Evolutionary conservation across 2,797 vertebrate genomes (phyloP), one percentile per base, ranked within the genome.

Genomic region (Saxicola maurus): DNA sequence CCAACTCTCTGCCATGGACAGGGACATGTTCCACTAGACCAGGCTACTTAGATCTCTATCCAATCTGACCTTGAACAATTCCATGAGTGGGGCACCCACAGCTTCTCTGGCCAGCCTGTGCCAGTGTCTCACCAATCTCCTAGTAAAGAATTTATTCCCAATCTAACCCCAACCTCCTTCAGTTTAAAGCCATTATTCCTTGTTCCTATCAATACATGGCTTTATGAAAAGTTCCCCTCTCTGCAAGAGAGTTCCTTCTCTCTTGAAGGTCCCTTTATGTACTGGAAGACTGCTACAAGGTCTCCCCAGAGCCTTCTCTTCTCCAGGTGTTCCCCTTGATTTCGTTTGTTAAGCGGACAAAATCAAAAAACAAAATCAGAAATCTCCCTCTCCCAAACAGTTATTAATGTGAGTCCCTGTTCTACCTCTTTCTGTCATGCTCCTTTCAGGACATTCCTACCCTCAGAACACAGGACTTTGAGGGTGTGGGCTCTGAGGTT

Each of bases 371-470:
- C 17, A 14, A 42, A 40, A 33, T 52, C 25, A 43, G 48, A 43
- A n/a, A 45, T 64, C 6, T 27, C 6, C 3, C 1, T 14, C 17
- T 5, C 23, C 13, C 16, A 13, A 6, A 6, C 4, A n/a, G 7
- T 37, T 62, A 20, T 13, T 48, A n/a, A 13, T 53, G 17, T 0
- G 0, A 57, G 5, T 65, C 21, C 12, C 68, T 65, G 3, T 31
- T 65, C 10, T 28, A 1, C 33, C 37, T 87, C 37, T 42, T 52
- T 7, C 11, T 56, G 11, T 37, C 6, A 0, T 30, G 11, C 4
- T 69, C 12, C 16, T 78, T 71, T 64, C 17, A 21, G 64, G 25
- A 5, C 10, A 19, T 66, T 19, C 7, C 11, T 57, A 6, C 31
- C 9, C 28, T 60, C 17, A 60, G 43, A 66, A 49, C 7, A 3